Percentiles rank a stretch among this genome's conserved stretches.
Conservation (phyloP, 2,797 vertebrate species). For the Trachops cirrhosus region DNA sequence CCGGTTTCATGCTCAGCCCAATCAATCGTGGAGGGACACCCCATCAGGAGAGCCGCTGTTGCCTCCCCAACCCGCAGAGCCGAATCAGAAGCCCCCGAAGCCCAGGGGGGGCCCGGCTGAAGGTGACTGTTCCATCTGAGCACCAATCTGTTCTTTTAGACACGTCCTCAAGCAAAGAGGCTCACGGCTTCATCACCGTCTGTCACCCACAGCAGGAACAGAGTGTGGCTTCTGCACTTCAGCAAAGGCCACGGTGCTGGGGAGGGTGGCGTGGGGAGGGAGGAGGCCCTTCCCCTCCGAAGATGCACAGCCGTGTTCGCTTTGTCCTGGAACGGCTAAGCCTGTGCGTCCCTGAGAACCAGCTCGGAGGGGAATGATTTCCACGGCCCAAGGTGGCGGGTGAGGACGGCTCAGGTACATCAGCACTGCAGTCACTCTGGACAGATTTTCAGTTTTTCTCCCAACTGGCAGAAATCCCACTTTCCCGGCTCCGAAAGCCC, state of each 20-base stretch:
- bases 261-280: not conserved
- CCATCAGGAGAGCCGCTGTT: not conserved
- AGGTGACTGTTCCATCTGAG: not conserved
- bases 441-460: not conserved
- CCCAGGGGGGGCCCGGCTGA: rapidly evolving
- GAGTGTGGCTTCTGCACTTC: not conserved
- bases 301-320: not conserved
- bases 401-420: rapidly evolving
- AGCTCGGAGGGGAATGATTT: not conserved
- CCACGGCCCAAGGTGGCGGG: not conserved
- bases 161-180: not conserved
- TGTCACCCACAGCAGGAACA: not conserved
- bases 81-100: not conserved
- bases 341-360: not conserved
- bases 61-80: not conserved
- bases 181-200: not conserved
- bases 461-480: not conserved
- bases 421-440: not conserved
- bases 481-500: not conserved
- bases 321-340: not conserved
- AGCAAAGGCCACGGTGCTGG: not conserved
- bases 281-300: too few species aligned
- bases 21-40: not conserved
- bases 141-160: not conserved
- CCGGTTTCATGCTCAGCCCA: not conserved